phyloP scores from a whole-genome alignment of 1,140 invertebrate species.

The Vanessa atalanta region DNA sequence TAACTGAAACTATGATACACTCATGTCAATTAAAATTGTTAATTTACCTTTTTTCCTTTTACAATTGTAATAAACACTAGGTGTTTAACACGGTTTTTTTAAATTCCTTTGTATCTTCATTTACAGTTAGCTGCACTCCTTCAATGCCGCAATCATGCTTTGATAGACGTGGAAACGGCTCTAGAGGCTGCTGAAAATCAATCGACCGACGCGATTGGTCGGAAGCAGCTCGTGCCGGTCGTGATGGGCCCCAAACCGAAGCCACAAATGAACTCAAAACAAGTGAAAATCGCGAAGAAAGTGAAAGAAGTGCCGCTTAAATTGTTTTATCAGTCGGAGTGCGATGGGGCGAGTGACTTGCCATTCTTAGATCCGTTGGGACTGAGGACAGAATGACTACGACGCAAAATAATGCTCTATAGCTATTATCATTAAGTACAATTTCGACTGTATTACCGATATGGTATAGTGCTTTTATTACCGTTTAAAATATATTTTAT shows the following conservation, averaged over 20 bases:
- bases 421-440: constrained; percentile 60
- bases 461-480: constrained; percentile 1
- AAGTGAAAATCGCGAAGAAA: constrained; percentile 44
- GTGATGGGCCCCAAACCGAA: constrained; percentile 36
- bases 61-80: no score
- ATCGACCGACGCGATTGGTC: constrained; percentile 46
- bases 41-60: no score
- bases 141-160: constrained; percentile 68
- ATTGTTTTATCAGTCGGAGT: constrained; percentile 68
- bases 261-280: constrained; percentile 30
- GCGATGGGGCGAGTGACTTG: constrained; percentile 55
- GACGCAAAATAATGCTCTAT: constrained; percentile 60
- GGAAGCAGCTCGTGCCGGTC: constrained; percentile 58
- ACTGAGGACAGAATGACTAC: constrained; percentile 73
- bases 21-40: no score
- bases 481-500: background rate
- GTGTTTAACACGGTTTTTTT: no score
- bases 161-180: constrained; percentile 73
- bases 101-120: background rate
- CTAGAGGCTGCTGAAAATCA: constrained; percentile 71
- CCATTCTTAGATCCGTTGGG: constrained; percentile 66
- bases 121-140: constrained; percentile 67
- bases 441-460: background rate
- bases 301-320: constrained; percentile 68
- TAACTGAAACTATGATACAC: no score